A percentile compares a stretch with the other conserved stretches of the same genome.
phyloP scores from a whole-genome alignment of 2,113 vertebrate genomes.

The Phylloscopus whistleri region DNA sequence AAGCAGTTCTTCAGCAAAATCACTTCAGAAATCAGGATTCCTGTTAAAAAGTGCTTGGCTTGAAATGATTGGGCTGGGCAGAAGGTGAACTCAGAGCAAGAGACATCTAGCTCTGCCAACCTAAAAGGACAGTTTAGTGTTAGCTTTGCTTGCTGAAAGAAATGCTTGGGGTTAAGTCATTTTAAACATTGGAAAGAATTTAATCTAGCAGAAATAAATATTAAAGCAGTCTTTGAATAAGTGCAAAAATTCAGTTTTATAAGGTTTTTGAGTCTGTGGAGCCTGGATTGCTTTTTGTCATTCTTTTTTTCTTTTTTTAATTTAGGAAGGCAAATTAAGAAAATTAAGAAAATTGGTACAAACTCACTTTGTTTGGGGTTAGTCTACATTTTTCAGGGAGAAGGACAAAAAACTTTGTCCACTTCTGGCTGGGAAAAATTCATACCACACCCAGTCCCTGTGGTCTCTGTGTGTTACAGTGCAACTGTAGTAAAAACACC shows the following conservation, averaged over 20 bases:
- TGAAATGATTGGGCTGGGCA: background rate
- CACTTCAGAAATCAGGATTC: background rate
- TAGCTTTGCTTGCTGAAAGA: background rate
- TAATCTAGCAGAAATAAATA: background rate
- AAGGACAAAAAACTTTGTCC: background rate
- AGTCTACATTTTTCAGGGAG: background rate
- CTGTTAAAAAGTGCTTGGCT: background rate
- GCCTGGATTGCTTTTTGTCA: background rate
- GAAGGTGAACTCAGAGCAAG: background rate
- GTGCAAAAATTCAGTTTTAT: background rate
- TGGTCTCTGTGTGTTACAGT: background rate
- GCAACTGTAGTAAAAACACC: background rate
- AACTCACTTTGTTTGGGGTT: background rate
- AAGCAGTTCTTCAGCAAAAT: constrained; percentile 6
- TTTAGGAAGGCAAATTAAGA: background rate
- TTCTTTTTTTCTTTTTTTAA: background rate
- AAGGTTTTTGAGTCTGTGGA: background rate
- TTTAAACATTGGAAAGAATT: background rate
- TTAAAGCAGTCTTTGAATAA: background rate
- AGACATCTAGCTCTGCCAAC: background rate
- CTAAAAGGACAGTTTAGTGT: background rate
- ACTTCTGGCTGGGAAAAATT: background rate
- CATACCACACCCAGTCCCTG: too few species aligned
- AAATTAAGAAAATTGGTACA: background rate
- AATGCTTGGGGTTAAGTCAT: background rate